Conservation (phyloP, 2,888 invertebrate species). For the Gymnosoma rotundatum region DNA sequence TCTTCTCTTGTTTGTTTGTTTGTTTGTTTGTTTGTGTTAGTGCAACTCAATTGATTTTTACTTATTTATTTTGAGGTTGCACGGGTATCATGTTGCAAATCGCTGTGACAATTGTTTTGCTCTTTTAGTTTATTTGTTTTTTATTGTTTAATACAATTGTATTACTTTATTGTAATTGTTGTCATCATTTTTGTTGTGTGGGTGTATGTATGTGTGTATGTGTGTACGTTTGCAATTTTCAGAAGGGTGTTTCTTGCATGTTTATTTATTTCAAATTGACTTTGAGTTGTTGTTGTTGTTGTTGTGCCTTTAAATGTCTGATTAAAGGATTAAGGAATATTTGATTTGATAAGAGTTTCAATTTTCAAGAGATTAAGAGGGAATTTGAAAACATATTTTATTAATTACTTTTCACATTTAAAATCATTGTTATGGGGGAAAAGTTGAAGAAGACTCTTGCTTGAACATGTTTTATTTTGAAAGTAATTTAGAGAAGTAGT, state of each 20-base stretch:
- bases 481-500: constrained; percentile 5
- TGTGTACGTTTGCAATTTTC: constrained; percentile 39
- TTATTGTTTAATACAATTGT: constrained; percentile 55
- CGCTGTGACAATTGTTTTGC: constrained; percentile 77
- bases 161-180: constrained; percentile 38
- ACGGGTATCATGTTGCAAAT: constrained; percentile 82
- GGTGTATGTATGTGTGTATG: constrained; percentile 73
- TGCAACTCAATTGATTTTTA: constrained; percentile 15
- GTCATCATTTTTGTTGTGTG: constrained; percentile 69
- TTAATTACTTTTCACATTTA: constrained; percentile 66
- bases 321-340: constrained; percentile 68
- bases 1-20: constrained; percentile 24
- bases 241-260: constrained; percentile 72
- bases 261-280: constrained; percentile 68
- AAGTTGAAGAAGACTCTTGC: not conserved
- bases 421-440: constrained; percentile 18
- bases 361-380: constrained; percentile 64
- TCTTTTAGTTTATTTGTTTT: constrained; percentile 57
- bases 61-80: constrained; percentile 77
- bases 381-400: constrained; percentile 63
- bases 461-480: not conserved
- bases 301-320: constrained; percentile 60
- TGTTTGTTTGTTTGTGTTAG: constrained; percentile 3
- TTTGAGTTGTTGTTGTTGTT: constrained; percentile 69
- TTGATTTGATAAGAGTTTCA: constrained; percentile 69